Evolutionary conservation across 1,140 invertebrate genomes (phyloP).

Genomic region (Arion vulgaris): DNA sequence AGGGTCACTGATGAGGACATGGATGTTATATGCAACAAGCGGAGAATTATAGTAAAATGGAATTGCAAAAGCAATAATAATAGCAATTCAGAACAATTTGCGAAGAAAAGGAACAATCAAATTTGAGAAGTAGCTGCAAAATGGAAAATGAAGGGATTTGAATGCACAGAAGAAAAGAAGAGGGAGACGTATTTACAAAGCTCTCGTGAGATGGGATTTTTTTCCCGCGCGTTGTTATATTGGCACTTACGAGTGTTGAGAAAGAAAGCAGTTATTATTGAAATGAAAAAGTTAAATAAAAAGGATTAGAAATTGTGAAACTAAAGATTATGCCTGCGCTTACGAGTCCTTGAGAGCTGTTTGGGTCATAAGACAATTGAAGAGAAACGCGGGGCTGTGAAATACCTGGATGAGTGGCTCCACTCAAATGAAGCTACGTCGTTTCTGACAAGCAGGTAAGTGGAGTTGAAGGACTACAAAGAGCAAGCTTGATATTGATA

Average conservation of each 20-base stretch:
- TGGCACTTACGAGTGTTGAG: not conserved
- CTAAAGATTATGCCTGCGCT: not conserved
- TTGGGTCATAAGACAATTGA: slow-evolving; percentile 6
- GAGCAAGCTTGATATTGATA: slow-evolving; percentile 5
- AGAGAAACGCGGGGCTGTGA: not conserved
- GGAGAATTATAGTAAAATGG: slow-evolving; percentile 10
- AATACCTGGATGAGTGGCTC: not conserved
- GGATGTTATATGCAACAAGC: slow-evolving; percentile 2
- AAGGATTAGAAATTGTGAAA: not conserved
- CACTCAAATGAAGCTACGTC: not conserved
- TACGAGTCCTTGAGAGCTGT: not conserved
- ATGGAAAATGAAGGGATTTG: slow-evolving; percentile 14
- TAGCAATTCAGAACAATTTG: slow-evolving; percentile 9
- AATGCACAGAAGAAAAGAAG: slow-evolving; percentile 3
- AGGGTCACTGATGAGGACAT: slow-evolving; percentile 1
- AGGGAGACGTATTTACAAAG: not conserved
- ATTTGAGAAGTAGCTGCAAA: slow-evolving; percentile 11
- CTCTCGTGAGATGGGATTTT: not conserved
- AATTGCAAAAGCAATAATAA: slow-evolving; percentile 19
- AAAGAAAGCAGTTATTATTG: not conserved
- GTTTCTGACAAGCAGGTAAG: slow-evolving; percentile 3
- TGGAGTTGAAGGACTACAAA: not conserved
- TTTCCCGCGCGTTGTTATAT: not conserved
- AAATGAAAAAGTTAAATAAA: not conserved
- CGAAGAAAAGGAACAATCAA: slow-evolving; percentile 17